Evolutionary conservation across 2,888 invertebrate genomes (phyloP).

Genomic region (Thera britannica): DNA sequence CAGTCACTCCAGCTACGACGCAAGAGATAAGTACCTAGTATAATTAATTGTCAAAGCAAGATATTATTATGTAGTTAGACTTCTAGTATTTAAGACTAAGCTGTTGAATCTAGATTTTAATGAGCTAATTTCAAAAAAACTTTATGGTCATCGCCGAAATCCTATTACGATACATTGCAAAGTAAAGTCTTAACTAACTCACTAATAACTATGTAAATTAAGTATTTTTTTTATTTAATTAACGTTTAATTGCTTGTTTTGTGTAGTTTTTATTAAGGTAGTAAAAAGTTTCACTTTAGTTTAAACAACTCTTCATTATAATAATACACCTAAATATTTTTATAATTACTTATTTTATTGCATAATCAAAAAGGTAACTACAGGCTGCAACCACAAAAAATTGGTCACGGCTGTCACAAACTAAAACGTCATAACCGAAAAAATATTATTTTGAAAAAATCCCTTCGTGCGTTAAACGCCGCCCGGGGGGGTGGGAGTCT

Average conservation of each 20-base stretch:
- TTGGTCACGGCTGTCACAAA: conserved; percentile 39
- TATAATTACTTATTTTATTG: neutral
- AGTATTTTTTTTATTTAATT: conserved; percentile 25
- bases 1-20: no score
- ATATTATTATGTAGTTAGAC: no score
- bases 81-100: neutral
- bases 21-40: no score
- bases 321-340: neutral
- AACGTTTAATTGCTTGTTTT: conserved; percentile 7
- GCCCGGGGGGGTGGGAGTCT: conserved; percentile 39
- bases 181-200: conserved; percentile 15
- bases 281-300: neutral
- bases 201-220: conserved; percentile 14
- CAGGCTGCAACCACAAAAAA: conserved; percentile 29
- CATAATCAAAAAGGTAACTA: neutral
- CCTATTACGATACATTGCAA: conserved; percentile 26
- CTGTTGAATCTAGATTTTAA: conserved; percentile 11
- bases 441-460: conserved; percentile 63
- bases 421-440: conserved; percentile 51
- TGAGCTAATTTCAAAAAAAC: neutral
- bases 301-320: neutral
- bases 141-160: conserved; percentile 19
- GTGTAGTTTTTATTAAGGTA: neutral
- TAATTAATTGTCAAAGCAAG: no score
- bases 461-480: conserved; percentile 70